Base-by-base conservation (phyloP, 2,797 vertebrate species). In the Neomorphus geoffroyi region DNA sequence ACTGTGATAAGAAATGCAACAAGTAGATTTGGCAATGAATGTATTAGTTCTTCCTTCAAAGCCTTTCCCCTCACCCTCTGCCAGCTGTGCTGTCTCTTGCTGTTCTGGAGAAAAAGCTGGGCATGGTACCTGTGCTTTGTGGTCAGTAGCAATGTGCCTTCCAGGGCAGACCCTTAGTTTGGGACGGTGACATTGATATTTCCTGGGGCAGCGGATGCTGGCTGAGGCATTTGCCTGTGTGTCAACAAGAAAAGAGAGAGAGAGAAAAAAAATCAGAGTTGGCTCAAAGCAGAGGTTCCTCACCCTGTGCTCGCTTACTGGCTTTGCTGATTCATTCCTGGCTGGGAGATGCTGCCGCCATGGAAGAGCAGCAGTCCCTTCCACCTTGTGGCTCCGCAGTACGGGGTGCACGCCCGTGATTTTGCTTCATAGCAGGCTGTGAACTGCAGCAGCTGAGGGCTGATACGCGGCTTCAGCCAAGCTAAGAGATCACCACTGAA, bases 321-420 rank as follows among this genome's bases (percentile, higher is more conserved):
- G 32, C 45, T 80, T 67, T 86, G 87, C 79, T 83, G 85, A 78
- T 71, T 89, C 79, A 80, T 37, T 86, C 35, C 72, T 27, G 64
- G 35, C 64, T 27, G 48, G 17, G 64, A 50, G 83, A 73, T 56
- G 53, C 39, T 57, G 81, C 48, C 1, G 7, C 48, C 35, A 46
- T 17, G 72, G 79, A 60, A 78, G 64, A 80, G 65, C 28, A 32
- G 57, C 0, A 1, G n/a, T 8, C 18, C 82, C 33, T 80, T 80
- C 64, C n/a, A 10, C 18, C 46, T 56, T 6, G 1, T 0, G 24
- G 35, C 81, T 62, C 60, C 4, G 26, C 71, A 70, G 69, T 32
- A 26, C 45, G 9, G 0, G 0, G 18, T 78, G 48, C 8, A 0
- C n/a, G 48, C 39, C 64, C 39, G 6, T 1, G 3, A 41, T 48